Evolutionary conservation across 2,797 vertebrate species (phyloP).

Genomic region (Tachyglossus aculeatus): DNA sequence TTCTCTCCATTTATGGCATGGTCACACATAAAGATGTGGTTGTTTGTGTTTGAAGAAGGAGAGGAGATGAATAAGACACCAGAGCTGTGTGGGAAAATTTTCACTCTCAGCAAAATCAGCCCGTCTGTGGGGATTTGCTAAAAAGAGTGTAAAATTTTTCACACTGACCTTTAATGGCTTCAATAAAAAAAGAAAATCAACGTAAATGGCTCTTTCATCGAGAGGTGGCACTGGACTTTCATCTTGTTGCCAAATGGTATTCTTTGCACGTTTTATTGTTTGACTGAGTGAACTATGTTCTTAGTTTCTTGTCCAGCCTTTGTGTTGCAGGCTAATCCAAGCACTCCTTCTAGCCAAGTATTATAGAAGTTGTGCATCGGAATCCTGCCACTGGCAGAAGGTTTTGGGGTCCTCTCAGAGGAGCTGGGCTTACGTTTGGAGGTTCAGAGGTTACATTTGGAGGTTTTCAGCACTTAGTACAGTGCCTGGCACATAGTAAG

Average conservation of each 20-base stretch:
- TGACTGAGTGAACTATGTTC: background rate
- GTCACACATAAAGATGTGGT: constrained; percentile 23
- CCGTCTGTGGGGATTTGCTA: constrained; percentile 33
- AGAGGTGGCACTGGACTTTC: constrained; percentile 22
- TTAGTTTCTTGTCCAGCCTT: constrained; percentile 3
- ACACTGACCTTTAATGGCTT: constrained; percentile 27
- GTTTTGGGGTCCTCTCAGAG: background rate
- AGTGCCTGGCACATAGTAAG: too few relatives aligned
- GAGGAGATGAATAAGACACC: constrained; percentile 32
- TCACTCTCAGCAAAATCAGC: constrained; percentile 30
- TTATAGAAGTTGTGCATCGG: background rate
- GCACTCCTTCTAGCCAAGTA: background rate
- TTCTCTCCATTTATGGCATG: background rate
- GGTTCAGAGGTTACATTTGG: too few relatives aligned
- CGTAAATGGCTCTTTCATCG: constrained; percentile 1
- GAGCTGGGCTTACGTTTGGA: background rate
- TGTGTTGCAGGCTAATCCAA: background rate
- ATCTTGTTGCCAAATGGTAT: background rate
- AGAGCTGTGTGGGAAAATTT: constrained; percentile 13
- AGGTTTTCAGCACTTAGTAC: too few relatives aligned
- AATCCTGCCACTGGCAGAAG: background rate
- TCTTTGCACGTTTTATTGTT: constrained; percentile 22
- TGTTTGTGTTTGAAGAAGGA: constrained; percentile 21
- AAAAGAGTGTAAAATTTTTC: constrained; percentile 40
- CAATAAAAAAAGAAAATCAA: constrained; percentile 11